phyloP scores from a whole-genome alignment of 2,113 vertebrate species.

The Entomyzon cyanotis region DNA sequence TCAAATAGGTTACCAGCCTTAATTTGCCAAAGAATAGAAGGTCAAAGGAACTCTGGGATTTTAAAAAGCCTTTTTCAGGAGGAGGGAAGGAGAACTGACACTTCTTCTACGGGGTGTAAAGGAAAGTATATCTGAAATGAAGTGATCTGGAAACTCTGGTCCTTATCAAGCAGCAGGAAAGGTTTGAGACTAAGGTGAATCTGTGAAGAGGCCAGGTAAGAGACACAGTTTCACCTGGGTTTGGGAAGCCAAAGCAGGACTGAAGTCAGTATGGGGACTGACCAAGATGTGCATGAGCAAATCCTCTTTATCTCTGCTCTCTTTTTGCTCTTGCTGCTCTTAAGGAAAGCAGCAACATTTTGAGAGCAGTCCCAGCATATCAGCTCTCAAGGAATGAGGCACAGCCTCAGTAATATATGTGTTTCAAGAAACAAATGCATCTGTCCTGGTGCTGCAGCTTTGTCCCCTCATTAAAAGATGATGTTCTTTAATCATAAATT shows the following conservation, averaged over 20 bases:
- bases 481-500: neutral
- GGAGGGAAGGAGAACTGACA: neutral
- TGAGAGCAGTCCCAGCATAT: neutral
- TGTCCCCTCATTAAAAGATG: neutral
- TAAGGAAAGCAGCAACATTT: neutral
- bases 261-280: accelerated
- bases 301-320: neutral
- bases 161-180: neutral
- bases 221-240: neutral
- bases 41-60: neutral
- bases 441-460: neutral
- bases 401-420: accelerated
- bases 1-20: neutral
- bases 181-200: neutral
- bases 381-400: neutral
- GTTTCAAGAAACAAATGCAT: neutral
- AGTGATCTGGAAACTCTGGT: neutral
- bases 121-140: neutral
- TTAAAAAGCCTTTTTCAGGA: neutral
- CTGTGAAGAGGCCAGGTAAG: neutral
- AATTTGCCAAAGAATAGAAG: neutral
- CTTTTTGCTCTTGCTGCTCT: neutral
- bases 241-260: neutral
- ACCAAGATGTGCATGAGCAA: neutral
- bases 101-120: neutral